phyloP scores from a whole-genome alignment of 2,888 invertebrate genomes.

The Camponotus fellah region DNA sequence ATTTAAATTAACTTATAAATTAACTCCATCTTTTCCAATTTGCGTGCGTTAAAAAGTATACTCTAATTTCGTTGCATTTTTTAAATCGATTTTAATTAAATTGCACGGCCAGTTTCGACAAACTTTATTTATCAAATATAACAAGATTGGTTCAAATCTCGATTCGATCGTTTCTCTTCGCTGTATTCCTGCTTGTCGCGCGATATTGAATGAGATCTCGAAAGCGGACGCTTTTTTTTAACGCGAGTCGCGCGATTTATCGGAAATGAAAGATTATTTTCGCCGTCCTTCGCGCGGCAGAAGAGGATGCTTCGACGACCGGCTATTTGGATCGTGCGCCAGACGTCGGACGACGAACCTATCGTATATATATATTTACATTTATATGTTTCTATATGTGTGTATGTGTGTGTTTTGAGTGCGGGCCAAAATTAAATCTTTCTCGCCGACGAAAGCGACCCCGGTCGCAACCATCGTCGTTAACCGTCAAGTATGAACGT shows the following conservation, averaged over 20 bases:
- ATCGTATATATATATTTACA: background rate
- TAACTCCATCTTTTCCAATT: background rate
- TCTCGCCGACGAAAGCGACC: constrained; percentile 47
- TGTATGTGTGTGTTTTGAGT: constrained; percentile 40
- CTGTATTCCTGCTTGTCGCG: background rate
- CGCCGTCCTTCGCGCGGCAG: constrained; percentile 57
- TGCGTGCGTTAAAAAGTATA: background rate
- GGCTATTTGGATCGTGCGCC: constrained; percentile 61
- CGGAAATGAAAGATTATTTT: constrained; percentile 55
- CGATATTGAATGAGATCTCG: background rate
- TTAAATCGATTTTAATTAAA: background rate
- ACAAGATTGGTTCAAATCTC: background rate
- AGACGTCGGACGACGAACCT: constrained; percentile 65
- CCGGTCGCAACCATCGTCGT: constrained; percentile 36
- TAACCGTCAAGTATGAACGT: constrained; percentile 47
- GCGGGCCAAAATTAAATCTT: constrained; percentile 71
- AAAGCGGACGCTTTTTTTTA: background rate
- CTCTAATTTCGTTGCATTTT: background rate
- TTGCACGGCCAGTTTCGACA: background rate
- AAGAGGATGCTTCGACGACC: constrained; percentile 53
- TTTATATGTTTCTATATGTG: background rate
- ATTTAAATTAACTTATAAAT: background rate
- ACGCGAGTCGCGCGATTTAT: constrained; percentile 54
- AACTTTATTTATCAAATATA: too few relatives aligned
- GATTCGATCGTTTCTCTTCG: too few relatives aligned